phyloP scores from a whole-genome alignment of 2,888 invertebrate species.

The Hirtodrosophila cameraria region DNA sequence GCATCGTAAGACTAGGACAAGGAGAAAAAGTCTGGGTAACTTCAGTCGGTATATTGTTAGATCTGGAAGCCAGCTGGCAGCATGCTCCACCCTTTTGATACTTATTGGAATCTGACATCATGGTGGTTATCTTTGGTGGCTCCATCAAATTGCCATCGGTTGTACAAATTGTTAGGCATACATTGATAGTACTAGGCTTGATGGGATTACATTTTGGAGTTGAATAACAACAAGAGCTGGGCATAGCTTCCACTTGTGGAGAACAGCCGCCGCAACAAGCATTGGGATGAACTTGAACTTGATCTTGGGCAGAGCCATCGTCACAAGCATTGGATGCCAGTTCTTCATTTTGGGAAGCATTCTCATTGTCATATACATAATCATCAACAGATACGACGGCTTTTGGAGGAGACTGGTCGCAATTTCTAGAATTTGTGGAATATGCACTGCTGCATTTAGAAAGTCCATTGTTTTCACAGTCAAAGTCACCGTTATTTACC shows the following conservation, averaged over 20 bases:
- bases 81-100: not conserved
- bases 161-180: constrained; percentile 26
- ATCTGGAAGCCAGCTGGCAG: not conserved
- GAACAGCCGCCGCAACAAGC: not conserved
- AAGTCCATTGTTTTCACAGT: not conserved
- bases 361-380: not conserved
- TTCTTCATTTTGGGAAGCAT: no score
- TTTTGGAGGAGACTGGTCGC: not conserved
- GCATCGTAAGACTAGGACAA: no score
- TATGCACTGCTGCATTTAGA: constrained; percentile 6
- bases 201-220: not conserved
- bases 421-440: constrained; percentile 32
- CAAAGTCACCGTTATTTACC: constrained; percentile 27
- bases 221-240: no score
- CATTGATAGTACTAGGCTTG: constrained; percentile 35
- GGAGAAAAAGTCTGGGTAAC: no score
- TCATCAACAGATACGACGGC: not conserved
- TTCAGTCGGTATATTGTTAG: no score
- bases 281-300: not conserved
- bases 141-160: constrained; percentile 7
- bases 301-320: not conserved
- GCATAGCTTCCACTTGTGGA: not conserved
- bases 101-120: not conserved
- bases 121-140: constrained; percentile 1
- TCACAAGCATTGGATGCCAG: no score